A percentile compares a stretch with the other conserved stretches of the same genome.
These are phyloP conservation scores for Agriotes lineatus DNA, from an alignment of 2,888 invertebrate species.

Conservation along the genomic window DNA sequence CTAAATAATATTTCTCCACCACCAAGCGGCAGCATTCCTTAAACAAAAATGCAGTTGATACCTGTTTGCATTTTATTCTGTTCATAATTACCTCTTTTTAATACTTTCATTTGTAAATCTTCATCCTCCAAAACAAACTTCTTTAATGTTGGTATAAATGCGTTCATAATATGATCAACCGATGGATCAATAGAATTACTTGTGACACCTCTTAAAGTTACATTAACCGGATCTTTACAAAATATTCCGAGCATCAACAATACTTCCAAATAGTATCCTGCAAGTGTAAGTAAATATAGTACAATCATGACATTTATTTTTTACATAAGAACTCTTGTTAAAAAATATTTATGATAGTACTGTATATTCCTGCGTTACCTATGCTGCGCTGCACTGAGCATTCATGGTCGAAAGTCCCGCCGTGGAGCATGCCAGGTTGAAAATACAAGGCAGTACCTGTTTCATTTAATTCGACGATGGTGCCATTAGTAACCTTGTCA, in stretches of 20 bases:
- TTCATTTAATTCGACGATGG: constrained; percentile 88
- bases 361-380: constrained; percentile 66
- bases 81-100: constrained; percentile 72
- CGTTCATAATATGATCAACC: constrained; percentile 84
- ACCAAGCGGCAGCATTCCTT: constrained; percentile 87
- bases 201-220: constrained; percentile 89
- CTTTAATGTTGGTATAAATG: constrained; percentile 84
- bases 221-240: constrained; percentile 89
- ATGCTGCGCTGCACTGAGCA: constrained; percentile 87
- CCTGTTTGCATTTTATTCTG: no score
- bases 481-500: constrained; percentile 96
- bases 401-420: constrained; percentile 89
- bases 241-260: constrained; percentile 93
- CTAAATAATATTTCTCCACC: constrained; percentile 93
- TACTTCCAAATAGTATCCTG: constrained; percentile 92
- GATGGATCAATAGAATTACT: constrained; percentile 87
- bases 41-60: not conserved
- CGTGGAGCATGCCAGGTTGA: constrained; percentile 90
- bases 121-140: constrained; percentile 88
- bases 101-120: constrained; percentile 86
- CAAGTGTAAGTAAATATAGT: not conserved
- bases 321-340: no score
- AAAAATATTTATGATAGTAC: no score
- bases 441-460: constrained; percentile 92
- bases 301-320: no score